These are phyloP conservation scores for Melopsittacus undulatus DNA, from an alignment of 2,797 vertebrate species.

Conservation along the genomic window DNA sequence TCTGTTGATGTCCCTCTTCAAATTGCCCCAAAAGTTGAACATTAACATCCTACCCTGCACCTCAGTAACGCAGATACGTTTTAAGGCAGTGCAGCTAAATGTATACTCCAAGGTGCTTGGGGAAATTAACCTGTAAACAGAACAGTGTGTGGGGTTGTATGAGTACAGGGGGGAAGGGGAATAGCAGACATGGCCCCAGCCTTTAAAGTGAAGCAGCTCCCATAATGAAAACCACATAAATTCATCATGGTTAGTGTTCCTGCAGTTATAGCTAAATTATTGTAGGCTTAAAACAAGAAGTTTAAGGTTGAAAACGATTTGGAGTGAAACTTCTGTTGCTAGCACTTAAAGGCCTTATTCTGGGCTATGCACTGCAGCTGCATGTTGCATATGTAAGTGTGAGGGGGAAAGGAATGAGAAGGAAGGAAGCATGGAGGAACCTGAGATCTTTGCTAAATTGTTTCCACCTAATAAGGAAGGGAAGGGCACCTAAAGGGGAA, in stretches of 20 bases:
- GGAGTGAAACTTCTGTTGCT: neutral
- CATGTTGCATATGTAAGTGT: rapidly evolving
- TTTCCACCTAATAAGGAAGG: slow-evolving; percentile 14
- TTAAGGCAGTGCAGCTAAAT: neutral
- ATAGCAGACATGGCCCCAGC: neutral
- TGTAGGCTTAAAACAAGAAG: neutral
- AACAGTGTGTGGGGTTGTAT: neutral
- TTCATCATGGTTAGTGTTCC: neutral
- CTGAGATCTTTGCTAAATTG: neutral
- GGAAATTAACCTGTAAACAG: neutral
- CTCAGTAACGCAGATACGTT: neutral
- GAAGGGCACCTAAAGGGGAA: neutral
- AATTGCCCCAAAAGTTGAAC: neutral
- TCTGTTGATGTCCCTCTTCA: neutral
- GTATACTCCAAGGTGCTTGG: neutral
- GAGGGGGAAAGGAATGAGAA: neutral
- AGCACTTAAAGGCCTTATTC: neutral
- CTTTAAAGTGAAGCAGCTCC: neutral
- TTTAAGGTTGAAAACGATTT: neutral
- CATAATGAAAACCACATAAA: neutral
- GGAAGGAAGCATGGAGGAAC: slow-evolving; percentile 32
- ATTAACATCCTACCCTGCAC: neutral
- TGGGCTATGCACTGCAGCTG: neutral
- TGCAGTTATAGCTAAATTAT: neutral
- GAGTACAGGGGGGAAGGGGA: neutral